Evolutionary conservation across 1,140 invertebrate species (phyloP), one percentile per base, ranked within the genome.

Genomic region (Penaeus vannamei): DNA sequence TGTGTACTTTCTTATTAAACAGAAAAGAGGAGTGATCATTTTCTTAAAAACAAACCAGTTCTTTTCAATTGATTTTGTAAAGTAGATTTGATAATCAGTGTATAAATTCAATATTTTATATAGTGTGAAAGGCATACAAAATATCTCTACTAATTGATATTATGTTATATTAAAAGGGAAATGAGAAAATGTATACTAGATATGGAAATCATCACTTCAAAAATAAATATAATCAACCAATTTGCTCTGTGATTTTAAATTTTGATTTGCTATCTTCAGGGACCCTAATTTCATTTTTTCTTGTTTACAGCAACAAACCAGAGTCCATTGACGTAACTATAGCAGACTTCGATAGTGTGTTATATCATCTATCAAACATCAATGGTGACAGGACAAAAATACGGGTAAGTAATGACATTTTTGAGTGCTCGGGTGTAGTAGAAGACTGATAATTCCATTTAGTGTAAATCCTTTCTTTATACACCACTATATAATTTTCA

Each of bases 331-430:
- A 99, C 94, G 96, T 99, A 91, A 96, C 95, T 90, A 95, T 99
- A 93, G 96, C 97, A 92, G 99, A 99, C 95, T 99, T 99, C 94
- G 99, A 99, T 95, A 98, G 99, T 91, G 98, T 99, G 85, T 94
- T 99, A 87, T 99, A 98, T 95, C 98, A 99, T 94, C 97, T 99
- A 94, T 99, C 98, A 84, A 99, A 99, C 95, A 95, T 98, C 91
- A 97, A 98, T 94, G 96, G 96, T 91, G 98, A 99, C 93, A 99
- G 99, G 95, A 96, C 96, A 91, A 99, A 99, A 96, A 95, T 99
- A 94, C 96, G 96, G 94, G 98, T 99, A 94, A 95, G 95, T 95
- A 88, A 83, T 80, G 60, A n/a, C 23, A 36, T 77, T 32, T 53
- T 46, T n/a, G 17, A 53, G 53, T 12, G 12, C 12, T 17, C 53